Evolutionary conservation across 2,113 vertebrate species (phyloP).

Genomic region (Rhynchomys soricoides): DNA sequence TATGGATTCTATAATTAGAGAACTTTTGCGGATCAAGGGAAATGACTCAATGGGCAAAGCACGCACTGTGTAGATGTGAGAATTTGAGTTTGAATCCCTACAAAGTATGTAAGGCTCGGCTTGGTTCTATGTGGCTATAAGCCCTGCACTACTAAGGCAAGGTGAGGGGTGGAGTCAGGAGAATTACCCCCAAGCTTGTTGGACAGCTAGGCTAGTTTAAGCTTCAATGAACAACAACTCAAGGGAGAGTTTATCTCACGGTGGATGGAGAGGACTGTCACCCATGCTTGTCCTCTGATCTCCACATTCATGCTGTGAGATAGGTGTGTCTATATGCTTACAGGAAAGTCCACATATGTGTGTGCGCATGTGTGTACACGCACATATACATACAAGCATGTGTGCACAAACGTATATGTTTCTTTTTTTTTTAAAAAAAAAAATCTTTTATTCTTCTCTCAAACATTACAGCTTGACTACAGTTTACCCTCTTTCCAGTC

Average conservation of each 20-base stretch:
- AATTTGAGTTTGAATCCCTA: not conserved
- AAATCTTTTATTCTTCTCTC: not conserved
- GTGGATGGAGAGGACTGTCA: not conserved
- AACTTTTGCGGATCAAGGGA: not conserved
- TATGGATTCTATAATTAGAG: not conserved
- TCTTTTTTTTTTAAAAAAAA: not conserved
- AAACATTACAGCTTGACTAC: not conserved
- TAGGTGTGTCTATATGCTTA: not conserved
- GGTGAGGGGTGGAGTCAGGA: not conserved
- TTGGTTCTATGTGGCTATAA: not conserved
- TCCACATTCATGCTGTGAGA: no score
- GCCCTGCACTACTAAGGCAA: not conserved
- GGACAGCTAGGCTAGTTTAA: not conserved
- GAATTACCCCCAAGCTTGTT: not conserved
- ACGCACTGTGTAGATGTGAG: not conserved
- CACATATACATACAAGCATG: not conserved
- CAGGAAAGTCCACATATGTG: not conserved
- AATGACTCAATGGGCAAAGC: not conserved
- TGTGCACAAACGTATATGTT: not conserved
- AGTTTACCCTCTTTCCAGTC: not conserved
- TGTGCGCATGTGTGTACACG: rapidly evolving
- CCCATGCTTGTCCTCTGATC: not conserved
- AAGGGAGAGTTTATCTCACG: not conserved
- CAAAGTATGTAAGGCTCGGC: not conserved
- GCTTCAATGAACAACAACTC: not conserved